Evolutionary conservation across 2,797 vertebrate genomes (phyloP), one percentile per base, ranked within the genome.

Genomic region (Liparis tanakae): DNA sequence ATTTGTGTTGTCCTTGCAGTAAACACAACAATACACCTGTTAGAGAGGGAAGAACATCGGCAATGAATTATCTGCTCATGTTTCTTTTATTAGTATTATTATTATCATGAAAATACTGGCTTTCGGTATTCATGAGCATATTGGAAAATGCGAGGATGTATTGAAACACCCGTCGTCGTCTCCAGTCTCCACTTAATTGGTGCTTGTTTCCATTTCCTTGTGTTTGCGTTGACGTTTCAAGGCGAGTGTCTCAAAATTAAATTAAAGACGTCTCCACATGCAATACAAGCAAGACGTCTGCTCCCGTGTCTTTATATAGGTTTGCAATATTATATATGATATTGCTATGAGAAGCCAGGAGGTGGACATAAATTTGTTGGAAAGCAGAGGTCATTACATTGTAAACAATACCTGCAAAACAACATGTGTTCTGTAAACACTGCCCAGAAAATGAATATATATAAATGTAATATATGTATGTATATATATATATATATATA

Each of bases 81-180:
- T 30, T 30, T 30, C 4, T 30, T 30, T 30, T 30, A 30, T 30
- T 30, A 30, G 25, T 30, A 30, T 30, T 30, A 30, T 43, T 33
- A 50, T 58, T 30, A 46, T 76, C 13, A 9, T 3, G 25, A 5
- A 64, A 34, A 43, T 12, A 60, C 43, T n/a, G 30, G 56, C 41
- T 37, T 50, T 50, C 9, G 10, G 10, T 2, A 25, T 69, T 50
- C 7, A 57, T 39, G 30, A 10, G n/a, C 1, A 20, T 3, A 20
- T 7, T 53, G n/a, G n/a, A 65, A 44, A 34, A 68, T 54, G 33
- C 61, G 46, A 63, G 44, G 59, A 56, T 68, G 48, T 18, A 3
- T 74, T 36, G n/a, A 53, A 46, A 14, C 6, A 17, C 65, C 58
- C 33, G 3, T 54, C 33, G 3, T 30, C 46, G 22, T 50, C 37